Base-by-base conservation (phyloP, 2,113 vertebrate species). In the Bubo bubo region DNA sequence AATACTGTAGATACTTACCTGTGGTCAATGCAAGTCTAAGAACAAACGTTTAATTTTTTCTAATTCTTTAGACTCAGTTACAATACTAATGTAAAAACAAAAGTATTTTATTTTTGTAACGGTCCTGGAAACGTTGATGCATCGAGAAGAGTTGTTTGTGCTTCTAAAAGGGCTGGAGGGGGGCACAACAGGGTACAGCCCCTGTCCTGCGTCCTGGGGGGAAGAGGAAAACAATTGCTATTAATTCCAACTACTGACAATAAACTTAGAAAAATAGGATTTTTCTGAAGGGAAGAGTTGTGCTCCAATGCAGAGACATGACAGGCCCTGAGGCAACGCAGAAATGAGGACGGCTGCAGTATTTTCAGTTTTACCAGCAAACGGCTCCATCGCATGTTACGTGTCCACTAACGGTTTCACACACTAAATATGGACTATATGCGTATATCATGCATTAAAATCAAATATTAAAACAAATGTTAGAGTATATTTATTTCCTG, bases 91-190 rank as follows among this genome's bases (percentile, higher is more conserved):
- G 90, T 93, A 89, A 83, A 96, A 71, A 68, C 58, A 86, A 14
- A 88, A 93, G 70, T 84, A 55, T 85, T 96, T 95, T 96, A 96
- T 96, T 97, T 97, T 97, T 97, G n/a, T 97, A 96, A 94, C 0
- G 79, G 77, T 79, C 95, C 89, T 47, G 91, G 79, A 20, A 59
- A 4, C 0, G 24, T 7, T 0, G 79, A 18, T 3, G 83, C 72
- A 13, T 41, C 20, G 2, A 5, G 45, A 5, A 2, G 72, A 34
- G 37, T 3, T 16, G 41, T 2, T 77, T 56, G 74, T 41, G 85
- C 72, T 8, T 11, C 3, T 0, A 0, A 26, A 35, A n/a, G 77
- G 47, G 82, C 74, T 35, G 19, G 75, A 59, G 35, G 15, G 67
- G 39, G 2, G 66, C 20, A 20, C 43, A 43, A 45, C 43, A 18